Evolutionary conservation across 2,113 vertebrate genomes (phyloP).

Genomic region (Oenanthe oenanthe): DNA sequence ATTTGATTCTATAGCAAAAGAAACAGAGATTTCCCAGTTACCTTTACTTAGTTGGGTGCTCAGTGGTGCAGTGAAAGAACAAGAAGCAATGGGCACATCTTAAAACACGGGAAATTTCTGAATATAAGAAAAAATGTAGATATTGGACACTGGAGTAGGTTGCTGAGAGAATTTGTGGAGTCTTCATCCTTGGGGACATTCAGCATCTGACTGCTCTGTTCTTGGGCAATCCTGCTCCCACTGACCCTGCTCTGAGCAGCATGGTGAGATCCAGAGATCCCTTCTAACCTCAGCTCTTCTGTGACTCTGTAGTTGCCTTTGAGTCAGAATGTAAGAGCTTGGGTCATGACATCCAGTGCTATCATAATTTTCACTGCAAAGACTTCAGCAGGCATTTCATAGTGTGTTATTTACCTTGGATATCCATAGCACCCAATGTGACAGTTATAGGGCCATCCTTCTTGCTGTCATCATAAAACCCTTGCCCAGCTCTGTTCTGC

Average conservation of each 20-base stretch:
- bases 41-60: not conserved
- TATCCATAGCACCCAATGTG: slow-evolving; percentile 72
- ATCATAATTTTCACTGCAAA: not conserved
- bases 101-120: not conserved
- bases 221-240: not conserved
- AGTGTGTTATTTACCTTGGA: slow-evolving; percentile 76
- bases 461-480: slow-evolving; percentile 74
- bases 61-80: not conserved
- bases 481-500: slow-evolving; percentile 75
- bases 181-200: not conserved
- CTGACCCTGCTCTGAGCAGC: not conserved
- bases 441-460: slow-evolving; percentile 72
- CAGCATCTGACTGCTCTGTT: not conserved
- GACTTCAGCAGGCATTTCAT: not conserved
- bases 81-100: not conserved
- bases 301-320: not conserved
- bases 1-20: not conserved
- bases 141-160: not conserved
- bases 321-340: not conserved
- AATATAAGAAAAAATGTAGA: not conserved
- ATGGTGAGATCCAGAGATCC: not conserved
- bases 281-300: not conserved
- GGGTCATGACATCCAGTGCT: not conserved
- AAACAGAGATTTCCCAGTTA: not conserved
- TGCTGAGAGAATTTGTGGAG: not conserved